These are phyloP conservation scores for Sciurus vulgaris DNA, from an alignment of 2,797 vertebrate genomes.

Conservation along the genomic window DNA sequence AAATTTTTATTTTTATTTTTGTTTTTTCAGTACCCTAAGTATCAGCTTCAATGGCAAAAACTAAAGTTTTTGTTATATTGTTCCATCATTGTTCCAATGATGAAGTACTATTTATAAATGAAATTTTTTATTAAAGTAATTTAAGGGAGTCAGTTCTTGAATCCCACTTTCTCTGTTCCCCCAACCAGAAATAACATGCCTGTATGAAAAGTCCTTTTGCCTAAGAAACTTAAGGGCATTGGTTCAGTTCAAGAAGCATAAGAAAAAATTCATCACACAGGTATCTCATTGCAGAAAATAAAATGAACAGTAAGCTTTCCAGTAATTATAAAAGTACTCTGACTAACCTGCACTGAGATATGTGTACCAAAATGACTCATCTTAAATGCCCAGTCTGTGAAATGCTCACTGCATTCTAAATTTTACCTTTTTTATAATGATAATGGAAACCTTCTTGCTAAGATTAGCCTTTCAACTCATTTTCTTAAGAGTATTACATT, in stretches of 20 bases:
- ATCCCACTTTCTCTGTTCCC: not conserved
- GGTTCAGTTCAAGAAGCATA: constrained; percentile 58
- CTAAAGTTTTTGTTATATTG: not conserved
- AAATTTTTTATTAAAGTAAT: constrained; percentile 23
- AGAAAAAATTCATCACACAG: not conserved
- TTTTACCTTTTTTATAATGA: not conserved
- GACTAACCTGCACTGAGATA: constrained; percentile 3
- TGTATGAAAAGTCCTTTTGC: constrained; percentile 33
- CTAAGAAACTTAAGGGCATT: not conserved
- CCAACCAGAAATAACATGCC: not conserved
- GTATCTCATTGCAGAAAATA: constrained; percentile 45
- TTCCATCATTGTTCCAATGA: not conserved
- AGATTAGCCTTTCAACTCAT: constrained; percentile 53
- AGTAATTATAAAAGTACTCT: not conserved
- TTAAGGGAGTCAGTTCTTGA: not conserved
- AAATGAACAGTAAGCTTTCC: not conserved
- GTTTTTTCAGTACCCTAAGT: constrained; percentile 60
- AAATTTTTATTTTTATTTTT: constrained; percentile 65
- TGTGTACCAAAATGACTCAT: constrained; percentile 18
- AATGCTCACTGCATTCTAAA: not conserved
- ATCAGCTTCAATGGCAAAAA: constrained; percentile 67
- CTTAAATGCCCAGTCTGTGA: constrained; percentile 63
- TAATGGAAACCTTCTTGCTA: not conserved
- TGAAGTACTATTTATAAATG: not conserved
- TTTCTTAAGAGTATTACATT: constrained; percentile 64